These are phyloP conservation scores for Archips crataeganus DNA, from an alignment of 2,888 invertebrate species.

Conservation along the genomic window DNA sequence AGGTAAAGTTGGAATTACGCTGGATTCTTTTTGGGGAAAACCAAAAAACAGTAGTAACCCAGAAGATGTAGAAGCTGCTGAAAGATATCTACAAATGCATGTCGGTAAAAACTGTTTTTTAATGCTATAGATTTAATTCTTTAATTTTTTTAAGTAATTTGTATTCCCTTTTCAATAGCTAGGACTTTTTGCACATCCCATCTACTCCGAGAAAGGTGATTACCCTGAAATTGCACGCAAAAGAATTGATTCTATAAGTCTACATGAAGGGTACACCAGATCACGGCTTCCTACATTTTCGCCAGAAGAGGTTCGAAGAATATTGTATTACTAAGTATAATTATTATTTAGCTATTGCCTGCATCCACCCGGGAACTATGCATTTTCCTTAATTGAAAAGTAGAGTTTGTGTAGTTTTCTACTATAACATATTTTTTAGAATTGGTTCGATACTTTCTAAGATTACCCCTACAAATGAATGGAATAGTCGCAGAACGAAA, in stretches of 20 bases:
- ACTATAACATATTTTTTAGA: too few species aligned
- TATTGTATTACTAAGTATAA: not conserved
- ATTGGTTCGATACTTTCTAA: too few species aligned
- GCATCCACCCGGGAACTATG: too few species aligned
- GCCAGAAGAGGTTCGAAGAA: slow-evolving; percentile 67
- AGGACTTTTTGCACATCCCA: slow-evolving; percentile 82
- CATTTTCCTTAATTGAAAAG: too few species aligned
- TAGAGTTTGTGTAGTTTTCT: too few species aligned
- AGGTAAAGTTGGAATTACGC: slow-evolving; percentile 87
- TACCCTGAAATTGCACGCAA: slow-evolving; percentile 80
- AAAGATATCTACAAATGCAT: slow-evolving; percentile 83
- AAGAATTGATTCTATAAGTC: slow-evolving; percentile 73
- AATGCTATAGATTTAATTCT: too few species aligned
- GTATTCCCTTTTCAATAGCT: slow-evolving; percentile 57
- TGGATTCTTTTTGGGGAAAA: slow-evolving; percentile 84
- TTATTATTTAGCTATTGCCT: not conserved
- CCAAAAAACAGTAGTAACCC: slow-evolving; percentile 74
- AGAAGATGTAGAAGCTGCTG: slow-evolving; percentile 82
- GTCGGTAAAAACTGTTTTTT: slow-evolving; percentile 63
- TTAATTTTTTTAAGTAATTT: not conserved
- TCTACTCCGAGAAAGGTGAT: slow-evolving; percentile 78
- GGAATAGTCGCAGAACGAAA: too few species aligned
- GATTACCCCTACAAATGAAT: too few species aligned
- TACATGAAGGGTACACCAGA: slow-evolving; percentile 71
- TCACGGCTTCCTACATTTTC: slow-evolving; percentile 83